Conservation (phyloP, 1,140 invertebrate genomes). For the Habropoda laboriosa region DNA sequence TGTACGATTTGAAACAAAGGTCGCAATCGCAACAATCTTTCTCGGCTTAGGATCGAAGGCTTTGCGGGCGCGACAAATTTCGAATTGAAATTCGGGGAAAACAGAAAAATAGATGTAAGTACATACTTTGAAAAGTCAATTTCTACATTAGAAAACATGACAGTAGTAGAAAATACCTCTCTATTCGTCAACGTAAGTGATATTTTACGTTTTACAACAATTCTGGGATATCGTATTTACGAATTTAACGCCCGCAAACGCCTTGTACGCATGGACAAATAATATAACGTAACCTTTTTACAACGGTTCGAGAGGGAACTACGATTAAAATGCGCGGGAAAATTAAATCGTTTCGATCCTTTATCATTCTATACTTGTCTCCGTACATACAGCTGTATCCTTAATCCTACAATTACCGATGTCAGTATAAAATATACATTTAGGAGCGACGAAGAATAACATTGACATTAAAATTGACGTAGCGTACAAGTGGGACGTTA, state of each 20-base stretch:
- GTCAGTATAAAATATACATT: conserved; percentile 71
- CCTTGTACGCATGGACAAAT: conserved; percentile 16
- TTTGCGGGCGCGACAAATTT: conserved; percentile 16
- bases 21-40: background rate
- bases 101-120: background rate
- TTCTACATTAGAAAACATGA: background rate
- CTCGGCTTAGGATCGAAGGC: background rate
- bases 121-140: background rate
- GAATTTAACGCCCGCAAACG: conserved; percentile 23
- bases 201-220: background rate
- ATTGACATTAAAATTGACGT: conserved; percentile 73
- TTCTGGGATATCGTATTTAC: background rate
- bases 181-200: background rate
- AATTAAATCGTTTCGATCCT: background rate
- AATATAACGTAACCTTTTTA: background rate
- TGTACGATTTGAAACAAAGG: conserved; percentile 13
- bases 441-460: conserved; percentile 68
- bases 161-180: background rate
- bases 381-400: conserved; percentile 13
- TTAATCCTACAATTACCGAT: conserved; percentile 64
- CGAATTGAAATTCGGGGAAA: background rate
- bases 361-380: background rate
- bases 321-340: background rate
- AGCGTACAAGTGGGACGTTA: conserved; percentile 68
- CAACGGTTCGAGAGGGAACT: background rate